Evolutionary conservation across 2,888 invertebrate species (phyloP).

Genomic region (Lomographa bimaculata): DNA sequence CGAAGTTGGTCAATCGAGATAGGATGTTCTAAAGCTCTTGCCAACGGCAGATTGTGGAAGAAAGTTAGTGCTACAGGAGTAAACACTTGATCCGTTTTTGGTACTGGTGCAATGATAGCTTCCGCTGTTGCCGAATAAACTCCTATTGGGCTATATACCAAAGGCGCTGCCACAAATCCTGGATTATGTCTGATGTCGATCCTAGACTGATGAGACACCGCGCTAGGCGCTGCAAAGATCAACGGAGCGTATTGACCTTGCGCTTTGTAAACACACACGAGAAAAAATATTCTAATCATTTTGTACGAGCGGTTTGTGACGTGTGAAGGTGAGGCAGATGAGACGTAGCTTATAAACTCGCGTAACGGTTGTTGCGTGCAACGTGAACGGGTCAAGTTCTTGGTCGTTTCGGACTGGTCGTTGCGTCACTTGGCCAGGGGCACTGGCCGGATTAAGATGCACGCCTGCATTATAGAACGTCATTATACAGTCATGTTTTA

Average conservation of each 20-base stretch:
- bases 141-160: conserved; percentile 56
- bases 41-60: conserved; percentile 63
- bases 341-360: conserved; percentile 62
- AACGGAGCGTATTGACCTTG: conserved; percentile 55
- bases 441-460: conserved; percentile 67
- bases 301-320: conserved; percentile 42
- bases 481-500: conserved; percentile 34
- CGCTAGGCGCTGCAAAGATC: conserved; percentile 75
- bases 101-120: conserved; percentile 43
- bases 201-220: conserved; percentile 82
- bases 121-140: conserved; percentile 42
- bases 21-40: conserved; percentile 64
- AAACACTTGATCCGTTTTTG: conserved; percentile 48
- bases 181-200: conserved; percentile 72
- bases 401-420: conserved; percentile 53
- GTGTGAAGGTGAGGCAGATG: conserved; percentile 47
- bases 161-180: conserved; percentile 47
- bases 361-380: conserved; percentile 66
- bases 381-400: conserved; percentile 75
- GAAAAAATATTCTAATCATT: conserved; percentile 57
- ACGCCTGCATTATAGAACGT: conserved; percentile 39
- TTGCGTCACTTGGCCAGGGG: conserved; percentile 65
- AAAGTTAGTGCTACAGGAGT: conserved; percentile 63
- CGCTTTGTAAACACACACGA: conserved; percentile 46
- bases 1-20: conserved; percentile 53